phyloP scores from a whole-genome alignment of 2,888 invertebrate species.

The Steinernema carpocapsae region DNA sequence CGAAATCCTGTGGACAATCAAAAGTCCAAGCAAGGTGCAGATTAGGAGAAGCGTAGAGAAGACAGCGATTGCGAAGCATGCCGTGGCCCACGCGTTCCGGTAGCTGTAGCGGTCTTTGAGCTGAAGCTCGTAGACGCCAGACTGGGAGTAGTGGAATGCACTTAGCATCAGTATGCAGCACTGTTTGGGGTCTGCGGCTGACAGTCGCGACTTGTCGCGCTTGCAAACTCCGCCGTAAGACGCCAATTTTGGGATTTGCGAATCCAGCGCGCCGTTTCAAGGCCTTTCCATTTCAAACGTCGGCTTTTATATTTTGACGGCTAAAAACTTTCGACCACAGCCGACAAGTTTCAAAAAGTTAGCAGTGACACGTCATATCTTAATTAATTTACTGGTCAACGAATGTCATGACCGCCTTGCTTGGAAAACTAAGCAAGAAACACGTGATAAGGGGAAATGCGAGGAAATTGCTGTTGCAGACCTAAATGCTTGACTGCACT shows the following conservation, averaged over 20 bases:
- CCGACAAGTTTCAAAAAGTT: too few relatives aligned
- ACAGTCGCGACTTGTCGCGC: constrained; percentile 10
- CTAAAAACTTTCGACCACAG: too few relatives aligned
- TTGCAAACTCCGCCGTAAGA: constrained; percentile 29
- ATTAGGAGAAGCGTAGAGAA: constrained; percentile 11
- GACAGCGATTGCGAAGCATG: constrained; percentile 13
- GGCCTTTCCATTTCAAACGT: constrained; percentile 29
- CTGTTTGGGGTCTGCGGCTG: not conserved
- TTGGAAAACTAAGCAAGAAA: too few relatives aligned
- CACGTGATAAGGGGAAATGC: too few relatives aligned
- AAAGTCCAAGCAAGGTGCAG: constrained; percentile 8
- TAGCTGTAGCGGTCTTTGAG: constrained; percentile 26
- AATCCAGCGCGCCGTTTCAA: constrained; percentile 29
- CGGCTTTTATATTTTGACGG: constrained; percentile 1
- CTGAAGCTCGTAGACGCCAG: constrained; percentile 21
- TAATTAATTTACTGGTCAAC: too few relatives aligned
- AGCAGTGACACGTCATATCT: too few relatives aligned
- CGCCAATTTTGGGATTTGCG: constrained; percentile 24
- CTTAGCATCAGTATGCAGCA: not conserved
- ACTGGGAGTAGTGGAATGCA: constrained; percentile 29
- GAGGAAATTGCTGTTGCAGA: too few relatives aligned
- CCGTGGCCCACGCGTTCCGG: constrained; percentile 27
- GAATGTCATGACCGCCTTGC: too few relatives aligned
- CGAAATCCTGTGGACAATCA: not conserved
- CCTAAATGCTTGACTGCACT: too few relatives aligned